phyloP scores from a whole-genome alignment of 2,888 invertebrate species.

The Ormyrus thymus region DNA sequence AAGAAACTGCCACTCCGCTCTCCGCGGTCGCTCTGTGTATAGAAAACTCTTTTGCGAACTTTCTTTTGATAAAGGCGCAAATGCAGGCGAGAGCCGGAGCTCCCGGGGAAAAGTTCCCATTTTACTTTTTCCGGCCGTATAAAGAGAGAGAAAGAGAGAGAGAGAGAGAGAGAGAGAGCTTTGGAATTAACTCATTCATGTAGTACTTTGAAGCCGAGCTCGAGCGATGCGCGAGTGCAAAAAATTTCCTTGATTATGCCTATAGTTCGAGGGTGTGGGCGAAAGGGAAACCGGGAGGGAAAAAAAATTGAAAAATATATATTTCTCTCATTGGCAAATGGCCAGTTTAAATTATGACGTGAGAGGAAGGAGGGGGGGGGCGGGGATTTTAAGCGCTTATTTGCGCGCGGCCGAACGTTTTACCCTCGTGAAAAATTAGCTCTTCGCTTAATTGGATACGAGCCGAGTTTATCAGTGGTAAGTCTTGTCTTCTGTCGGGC shows the following conservation, averaged over 20 bases:
- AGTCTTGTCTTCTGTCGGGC: background rate
- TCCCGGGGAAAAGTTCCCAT: constrained; percentile 9
- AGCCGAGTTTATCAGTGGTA: constrained; percentile 7
- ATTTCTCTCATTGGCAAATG: constrained; percentile 6
- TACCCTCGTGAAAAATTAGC: background rate
- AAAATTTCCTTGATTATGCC: constrained; percentile 32
- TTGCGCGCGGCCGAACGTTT: too few relatives aligned
- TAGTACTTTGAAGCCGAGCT: constrained; percentile 31
- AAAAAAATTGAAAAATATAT: constrained; percentile 24
- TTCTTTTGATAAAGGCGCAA: constrained; percentile 52
- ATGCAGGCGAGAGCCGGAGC: background rate
- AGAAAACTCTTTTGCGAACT: constrained; percentile 46
- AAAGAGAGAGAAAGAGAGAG: background rate
- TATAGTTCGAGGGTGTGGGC: too few relatives aligned
- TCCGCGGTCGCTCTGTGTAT: background rate
- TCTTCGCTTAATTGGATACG: constrained; percentile 13
- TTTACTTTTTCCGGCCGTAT: constrained; percentile 12
- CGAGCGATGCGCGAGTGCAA: background rate
- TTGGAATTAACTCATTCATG: constrained; percentile 48
- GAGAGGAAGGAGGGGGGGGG: background rate
- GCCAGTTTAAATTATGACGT: constrained; percentile 12
- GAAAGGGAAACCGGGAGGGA: background rate
- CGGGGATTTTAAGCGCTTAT: background rate
- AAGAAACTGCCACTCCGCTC: background rate
- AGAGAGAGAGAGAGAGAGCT: background rate